A percentile compares a stretch with the other conserved stretches of the same genome.
Evolutionary conservation across 2,888 invertebrate genomes (phyloP).

Genomic region (Griposia aprilina): DNA sequence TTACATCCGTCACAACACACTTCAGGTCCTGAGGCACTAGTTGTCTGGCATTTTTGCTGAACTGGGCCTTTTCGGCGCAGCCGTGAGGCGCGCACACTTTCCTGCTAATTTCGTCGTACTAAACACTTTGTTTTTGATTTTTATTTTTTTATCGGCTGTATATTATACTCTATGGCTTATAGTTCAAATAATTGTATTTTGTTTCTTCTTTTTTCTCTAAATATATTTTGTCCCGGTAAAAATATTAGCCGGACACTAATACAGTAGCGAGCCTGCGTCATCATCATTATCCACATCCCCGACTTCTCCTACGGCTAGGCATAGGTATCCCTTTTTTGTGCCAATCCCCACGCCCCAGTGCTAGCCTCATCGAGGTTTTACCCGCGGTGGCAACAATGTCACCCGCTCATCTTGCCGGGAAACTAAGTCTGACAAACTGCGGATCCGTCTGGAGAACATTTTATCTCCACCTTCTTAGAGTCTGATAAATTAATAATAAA

Average conservation of each 20-base stretch:
- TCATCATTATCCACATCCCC: not conserved
- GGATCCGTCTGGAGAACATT: not conserved
- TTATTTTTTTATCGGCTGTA: too few relatives aligned
- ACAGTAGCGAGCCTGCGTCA: not conserved
- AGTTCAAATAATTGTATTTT: too few relatives aligned
- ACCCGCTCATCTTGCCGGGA: not conserved
- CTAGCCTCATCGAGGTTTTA: not conserved
- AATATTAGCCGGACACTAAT: not conserved
- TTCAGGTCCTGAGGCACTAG: too few relatives aligned
- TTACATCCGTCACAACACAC: too few relatives aligned
- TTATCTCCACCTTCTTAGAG: not conserved
- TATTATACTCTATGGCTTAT: too few relatives aligned
- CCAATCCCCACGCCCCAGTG: not conserved
- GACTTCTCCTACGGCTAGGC: not conserved
- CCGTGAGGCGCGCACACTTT: too few relatives aligned
- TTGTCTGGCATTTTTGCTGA: too few relatives aligned
- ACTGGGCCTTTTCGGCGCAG: too few relatives aligned
- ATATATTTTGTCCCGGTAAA: not conserved
- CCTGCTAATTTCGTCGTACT: too few relatives aligned
- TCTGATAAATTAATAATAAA: too few relatives aligned
- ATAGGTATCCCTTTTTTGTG: not conserved
- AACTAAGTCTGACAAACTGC: not conserved
- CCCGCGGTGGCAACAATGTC: not conserved
- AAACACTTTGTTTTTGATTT: too few relatives aligned
- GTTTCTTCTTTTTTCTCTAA: too few relatives aligned